These are phyloP conservation scores for Spongilla lacustris DNA, from an alignment of 37 sponge, comb jelly and placozoan genomes.

Conservation along the genomic window DNA sequence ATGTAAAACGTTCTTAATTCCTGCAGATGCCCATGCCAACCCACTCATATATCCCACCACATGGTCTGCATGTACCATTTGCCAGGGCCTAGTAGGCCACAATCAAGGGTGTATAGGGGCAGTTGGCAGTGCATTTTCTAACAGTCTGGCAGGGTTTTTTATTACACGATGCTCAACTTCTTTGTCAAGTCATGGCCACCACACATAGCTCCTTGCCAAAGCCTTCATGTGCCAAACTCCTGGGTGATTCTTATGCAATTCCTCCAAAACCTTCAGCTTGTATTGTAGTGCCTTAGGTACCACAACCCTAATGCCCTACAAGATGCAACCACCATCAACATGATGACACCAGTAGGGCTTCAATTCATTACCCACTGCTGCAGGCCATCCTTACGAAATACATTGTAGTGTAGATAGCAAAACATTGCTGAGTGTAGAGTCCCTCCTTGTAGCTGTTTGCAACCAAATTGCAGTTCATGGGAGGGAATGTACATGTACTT, in stretches of 20 bases:
- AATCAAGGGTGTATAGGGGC: slow-evolving; percentile 23
- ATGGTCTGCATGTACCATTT: slow-evolving; percentile 26
- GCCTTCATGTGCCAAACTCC: slow-evolving; percentile 22
- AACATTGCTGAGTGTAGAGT: slow-evolving; percentile 54
- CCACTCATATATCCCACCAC: too few species aligned
- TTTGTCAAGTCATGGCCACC: slow-evolving; percentile 25
- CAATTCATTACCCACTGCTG: not conserved
- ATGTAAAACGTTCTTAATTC: too few species aligned
- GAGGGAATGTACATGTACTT: not conserved
- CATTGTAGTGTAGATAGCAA: too few species aligned
- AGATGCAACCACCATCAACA: slow-evolving; percentile 6
- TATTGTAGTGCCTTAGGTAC: not conserved
- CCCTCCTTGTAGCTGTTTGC: slow-evolving; percentile 6
- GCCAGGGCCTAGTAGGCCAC: slow-evolving; percentile 25
- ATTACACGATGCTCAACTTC: slow-evolving; percentile 15
- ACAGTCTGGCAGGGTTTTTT: not conserved
- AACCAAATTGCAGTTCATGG: slow-evolving; percentile 23
- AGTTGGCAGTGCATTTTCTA: not conserved
- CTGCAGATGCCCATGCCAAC: too few species aligned
- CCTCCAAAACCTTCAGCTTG: slow-evolving; percentile 4
- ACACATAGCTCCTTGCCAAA: slow-evolving; percentile 23
- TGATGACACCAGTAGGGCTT: not conserved
- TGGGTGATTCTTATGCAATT: slow-evolving; percentile 26
- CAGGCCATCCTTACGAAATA: slow-evolving; percentile 50
- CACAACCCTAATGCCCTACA: slow-evolving; percentile 25